Evolutionary conservation across 2,113 vertebrate genomes (phyloP).

Genomic region (Neopipo cinnamomea): DNA sequence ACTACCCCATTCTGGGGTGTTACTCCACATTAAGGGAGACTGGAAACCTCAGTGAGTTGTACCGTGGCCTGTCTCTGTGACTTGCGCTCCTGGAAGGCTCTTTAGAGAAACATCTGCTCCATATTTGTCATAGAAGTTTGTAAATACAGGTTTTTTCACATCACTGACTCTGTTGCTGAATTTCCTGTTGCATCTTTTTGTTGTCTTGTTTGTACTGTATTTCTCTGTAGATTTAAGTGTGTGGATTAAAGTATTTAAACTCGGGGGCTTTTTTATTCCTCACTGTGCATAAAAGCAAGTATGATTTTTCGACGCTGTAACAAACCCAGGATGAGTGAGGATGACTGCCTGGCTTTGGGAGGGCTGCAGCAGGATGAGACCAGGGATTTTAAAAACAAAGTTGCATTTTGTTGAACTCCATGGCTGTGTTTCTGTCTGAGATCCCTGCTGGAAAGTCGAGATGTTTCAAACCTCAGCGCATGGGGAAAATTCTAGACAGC

Average conservation of each 20-base stretch:
- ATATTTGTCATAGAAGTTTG: not conserved
- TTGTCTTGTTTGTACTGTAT: slow-evolving; percentile 6
- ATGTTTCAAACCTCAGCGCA: not conserved
- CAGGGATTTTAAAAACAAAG: not conserved
- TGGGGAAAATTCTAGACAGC: not conserved
- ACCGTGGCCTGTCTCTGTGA: not conserved
- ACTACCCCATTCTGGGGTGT: not conserved
- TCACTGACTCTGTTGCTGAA: not conserved
- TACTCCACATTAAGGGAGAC: not conserved
- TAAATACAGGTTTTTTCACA: slow-evolving; percentile 8
- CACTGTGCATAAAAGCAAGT: not conserved
- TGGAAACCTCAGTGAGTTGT: not conserved
- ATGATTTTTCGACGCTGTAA: not conserved
- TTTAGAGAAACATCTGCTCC: not conserved
- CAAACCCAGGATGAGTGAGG: accelerated
- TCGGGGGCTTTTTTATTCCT: not conserved
- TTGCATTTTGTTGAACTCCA: not conserved
- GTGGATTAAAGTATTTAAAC: slow-evolving; percentile 51
- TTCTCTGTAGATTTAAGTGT: slow-evolving; percentile 16
- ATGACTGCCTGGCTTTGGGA: not conserved
- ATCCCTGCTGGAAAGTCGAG: not conserved
- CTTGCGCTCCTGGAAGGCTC: not conserved
- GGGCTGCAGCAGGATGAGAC: not conserved
- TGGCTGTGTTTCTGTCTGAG: accelerated
- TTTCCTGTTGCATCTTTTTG: not conserved